Evolutionary conservation across 2,797 vertebrate species (phyloP).

Genomic region (Nyctibius grandis): DNA sequence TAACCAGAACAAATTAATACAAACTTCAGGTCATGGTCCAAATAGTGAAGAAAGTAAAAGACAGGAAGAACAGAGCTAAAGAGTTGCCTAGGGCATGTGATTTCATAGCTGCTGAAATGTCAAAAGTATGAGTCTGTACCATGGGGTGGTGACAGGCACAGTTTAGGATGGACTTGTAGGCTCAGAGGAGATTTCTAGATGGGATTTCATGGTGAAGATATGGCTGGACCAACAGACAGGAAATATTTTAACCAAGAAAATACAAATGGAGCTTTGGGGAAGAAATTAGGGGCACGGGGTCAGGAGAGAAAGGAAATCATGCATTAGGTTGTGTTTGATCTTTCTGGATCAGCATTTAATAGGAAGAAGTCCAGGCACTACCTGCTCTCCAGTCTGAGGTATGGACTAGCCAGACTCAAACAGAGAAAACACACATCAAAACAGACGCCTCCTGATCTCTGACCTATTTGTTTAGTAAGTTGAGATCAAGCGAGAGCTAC

Average conservation of each 20-base stretch:
- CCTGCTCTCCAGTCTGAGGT: background rate
- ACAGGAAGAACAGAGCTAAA: background rate
- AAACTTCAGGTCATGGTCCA: conserved; percentile 16
- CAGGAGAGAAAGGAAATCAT: background rate
- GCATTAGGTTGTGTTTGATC: background rate
- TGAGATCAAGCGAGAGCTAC: background rate
- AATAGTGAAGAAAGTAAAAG: background rate
- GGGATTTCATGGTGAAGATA: background rate
- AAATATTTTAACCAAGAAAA: background rate
- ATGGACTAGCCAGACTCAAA: rapidly evolving
- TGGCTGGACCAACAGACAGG: background rate
- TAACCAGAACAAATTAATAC: conserved; percentile 37
- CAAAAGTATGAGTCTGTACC: background rate
- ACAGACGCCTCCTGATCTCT: background rate
- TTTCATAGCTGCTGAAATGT: background rate
- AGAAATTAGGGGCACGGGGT: background rate
- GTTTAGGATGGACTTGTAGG: background rate
- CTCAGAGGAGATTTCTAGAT: background rate
- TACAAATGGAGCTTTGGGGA: background rate
- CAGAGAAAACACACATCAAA: background rate
- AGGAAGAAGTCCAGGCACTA: background rate
- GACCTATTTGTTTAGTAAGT: background rate
- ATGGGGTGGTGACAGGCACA: no score
- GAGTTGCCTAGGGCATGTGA: background rate
- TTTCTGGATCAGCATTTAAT: background rate